Evolutionary conservation across 1,140 invertebrate species (phyloP).

Genomic region (Drosophila subobscura): DNA sequence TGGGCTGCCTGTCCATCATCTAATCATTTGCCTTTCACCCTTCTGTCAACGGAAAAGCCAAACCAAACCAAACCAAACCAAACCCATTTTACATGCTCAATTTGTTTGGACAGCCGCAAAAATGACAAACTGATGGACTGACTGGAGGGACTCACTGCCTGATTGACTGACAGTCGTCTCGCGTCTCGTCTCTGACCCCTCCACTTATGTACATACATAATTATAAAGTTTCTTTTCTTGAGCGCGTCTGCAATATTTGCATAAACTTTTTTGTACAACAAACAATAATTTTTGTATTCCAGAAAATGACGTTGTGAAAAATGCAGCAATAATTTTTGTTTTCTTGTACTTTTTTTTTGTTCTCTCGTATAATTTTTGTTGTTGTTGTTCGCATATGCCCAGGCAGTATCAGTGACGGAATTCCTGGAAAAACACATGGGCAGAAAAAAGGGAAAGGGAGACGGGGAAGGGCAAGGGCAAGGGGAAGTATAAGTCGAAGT

Average conservation of each 20-base stretch:
- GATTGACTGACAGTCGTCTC: conserved; percentile 21
- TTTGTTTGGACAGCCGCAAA: conserved; percentile 9
- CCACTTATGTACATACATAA: conserved; percentile 2
- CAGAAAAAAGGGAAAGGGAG: conserved; percentile 47
- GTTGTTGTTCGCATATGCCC: conserved; percentile 36
- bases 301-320: conserved; percentile 79
- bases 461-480: conserved; percentile 4
- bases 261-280: conserved; percentile 78
- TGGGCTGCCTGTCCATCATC: too few relatives aligned
- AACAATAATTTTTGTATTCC: conserved; percentile 65
- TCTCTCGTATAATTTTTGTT: conserved; percentile 18
- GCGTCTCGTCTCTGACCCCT: conserved; percentile 2
- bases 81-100: conserved; percentile 13
- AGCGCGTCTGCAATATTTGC: conserved; percentile 77
- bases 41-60: background rate
- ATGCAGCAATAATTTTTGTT: conserved; percentile 67
- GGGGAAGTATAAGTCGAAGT: too few relatives aligned
- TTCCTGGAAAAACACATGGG: conserved; percentile 79
- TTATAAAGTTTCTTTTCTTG: conserved; percentile 51
- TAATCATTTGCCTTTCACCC: background rate
- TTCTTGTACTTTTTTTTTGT: conserved; percentile 15
- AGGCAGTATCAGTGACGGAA: conserved; percentile 70
- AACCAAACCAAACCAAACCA: conserved; percentile 5
- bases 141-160: conserved; percentile 21
- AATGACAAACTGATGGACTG: conserved; percentile 18